A percentile compares a stretch with the other conserved stretches of the same genome.
phyloP scores from a whole-genome alignment of 2,888 invertebrate genomes.

The Eupithecia subumbrata region DNA sequence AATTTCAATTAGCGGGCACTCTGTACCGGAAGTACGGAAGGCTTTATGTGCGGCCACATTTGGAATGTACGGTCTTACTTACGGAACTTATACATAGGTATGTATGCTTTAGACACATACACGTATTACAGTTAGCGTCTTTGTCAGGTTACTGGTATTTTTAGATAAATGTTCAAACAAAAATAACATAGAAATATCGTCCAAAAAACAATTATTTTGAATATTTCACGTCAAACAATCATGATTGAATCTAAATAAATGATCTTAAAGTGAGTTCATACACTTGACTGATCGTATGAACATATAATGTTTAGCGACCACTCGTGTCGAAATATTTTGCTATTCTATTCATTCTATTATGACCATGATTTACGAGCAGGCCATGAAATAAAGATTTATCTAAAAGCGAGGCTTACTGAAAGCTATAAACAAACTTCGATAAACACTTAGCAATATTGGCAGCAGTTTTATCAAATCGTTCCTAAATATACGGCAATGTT shows the following conservation, averaged over 20 bases:
- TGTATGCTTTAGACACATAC: neutral
- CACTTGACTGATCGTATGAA: neutral
- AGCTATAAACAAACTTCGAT: slow-evolving; percentile 22
- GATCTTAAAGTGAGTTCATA: neutral
- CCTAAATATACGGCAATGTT: slow-evolving; percentile 28
- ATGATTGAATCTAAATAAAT: neutral
- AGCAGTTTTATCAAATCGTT: slow-evolving; percentile 31
- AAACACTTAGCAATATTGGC: slow-evolving; percentile 35
- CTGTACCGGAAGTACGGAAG: slow-evolving; percentile 47
- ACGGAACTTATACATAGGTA: neutral
- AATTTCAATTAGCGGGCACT: slow-evolving; percentile 60
- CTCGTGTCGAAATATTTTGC: neutral
- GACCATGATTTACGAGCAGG: neutral
- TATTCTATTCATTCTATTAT: neutral
- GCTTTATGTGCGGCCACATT: slow-evolving; percentile 24
- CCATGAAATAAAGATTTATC: slow-evolving; percentile 12
- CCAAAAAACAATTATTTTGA: neutral
- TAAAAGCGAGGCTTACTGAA: slow-evolving; percentile 2
- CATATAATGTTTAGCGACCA: neutral
- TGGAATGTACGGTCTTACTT: slow-evolving; percentile 4
- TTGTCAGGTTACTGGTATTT: neutral
- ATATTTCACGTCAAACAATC: neutral
- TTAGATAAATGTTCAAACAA: neutral
- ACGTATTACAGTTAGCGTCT: neutral
- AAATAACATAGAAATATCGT: neutral